phyloP scores from a whole-genome alignment of 2,888 invertebrate species.

The Orthosia gracilis region DNA sequence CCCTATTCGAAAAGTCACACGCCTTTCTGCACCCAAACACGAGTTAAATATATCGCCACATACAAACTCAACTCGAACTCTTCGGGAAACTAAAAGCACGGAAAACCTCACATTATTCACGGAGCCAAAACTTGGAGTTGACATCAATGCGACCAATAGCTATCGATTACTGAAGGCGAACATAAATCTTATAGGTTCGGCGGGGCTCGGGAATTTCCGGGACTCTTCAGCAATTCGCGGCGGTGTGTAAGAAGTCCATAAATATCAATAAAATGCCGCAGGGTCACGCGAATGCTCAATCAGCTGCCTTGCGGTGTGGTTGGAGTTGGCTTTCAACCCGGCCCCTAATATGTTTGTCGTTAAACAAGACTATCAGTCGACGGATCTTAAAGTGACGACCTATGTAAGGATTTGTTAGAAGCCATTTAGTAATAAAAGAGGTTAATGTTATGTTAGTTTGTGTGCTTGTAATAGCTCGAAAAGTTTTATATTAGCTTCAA shows the following conservation, averaged over 20 bases:
- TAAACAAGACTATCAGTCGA: constrained; percentile 59
- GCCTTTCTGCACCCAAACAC: constrained; percentile 30
- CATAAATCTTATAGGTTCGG: constrained; percentile 53
- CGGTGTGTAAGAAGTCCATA: constrained; percentile 48
- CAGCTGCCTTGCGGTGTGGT: constrained; percentile 48
- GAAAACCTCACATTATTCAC: constrained; percentile 57
- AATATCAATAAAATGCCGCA: constrained; percentile 64
- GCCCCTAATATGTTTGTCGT: constrained; percentile 64
- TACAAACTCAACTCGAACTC: constrained; percentile 48
- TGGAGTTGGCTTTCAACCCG: constrained; percentile 53
- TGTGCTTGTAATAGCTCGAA: neutral
- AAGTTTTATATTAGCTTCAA: neutral
- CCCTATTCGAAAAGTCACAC: constrained; percentile 41
- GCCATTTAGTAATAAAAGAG: constrained; percentile 39
- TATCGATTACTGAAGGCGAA: constrained; percentile 61
- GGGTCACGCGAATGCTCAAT: constrained; percentile 69
- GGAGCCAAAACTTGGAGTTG: constrained; percentile 58
- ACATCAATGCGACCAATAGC: constrained; percentile 62
- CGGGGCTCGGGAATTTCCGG: constrained; percentile 31
- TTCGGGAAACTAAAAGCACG: constrained; percentile 49
- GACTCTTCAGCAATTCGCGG: constrained; percentile 18
- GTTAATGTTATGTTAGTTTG: constrained; percentile 21
- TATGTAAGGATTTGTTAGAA: constrained; percentile 55
- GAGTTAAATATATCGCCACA: constrained; percentile 53
- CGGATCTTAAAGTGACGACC: constrained; percentile 50